A percentile compares a stretch with the other conserved stretches of the same genome.
phyloP scores from a whole-genome alignment of 1,140 invertebrate species.

The Prorops nasuta region DNA sequence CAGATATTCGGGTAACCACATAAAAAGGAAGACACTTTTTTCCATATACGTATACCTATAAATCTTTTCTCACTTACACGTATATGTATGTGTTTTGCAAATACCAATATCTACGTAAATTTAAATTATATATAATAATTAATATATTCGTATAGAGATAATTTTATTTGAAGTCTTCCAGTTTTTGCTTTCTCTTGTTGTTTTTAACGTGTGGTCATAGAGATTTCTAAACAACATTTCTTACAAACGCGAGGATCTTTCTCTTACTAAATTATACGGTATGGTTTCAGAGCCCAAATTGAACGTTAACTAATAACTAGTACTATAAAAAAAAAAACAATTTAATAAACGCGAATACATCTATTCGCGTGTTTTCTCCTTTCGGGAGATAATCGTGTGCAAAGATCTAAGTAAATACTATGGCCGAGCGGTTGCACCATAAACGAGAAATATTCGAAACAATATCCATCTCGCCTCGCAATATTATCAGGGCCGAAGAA shows the following conservation, averaged over 20 bases:
- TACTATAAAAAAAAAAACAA: not conserved
- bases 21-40: not conserved
- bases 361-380: no score
- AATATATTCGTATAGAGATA: not conserved
- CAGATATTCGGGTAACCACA: no score
- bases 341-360: no score
- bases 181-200: no score
- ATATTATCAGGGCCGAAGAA: no score
- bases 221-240: no score
- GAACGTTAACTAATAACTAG: not conserved
- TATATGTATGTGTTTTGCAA: not conserved
- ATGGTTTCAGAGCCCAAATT: slow-evolving; percentile 19
- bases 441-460: no score
- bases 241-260: slow-evolving; percentile 20
- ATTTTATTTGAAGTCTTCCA: slow-evolving; percentile 6
- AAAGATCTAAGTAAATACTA: no score
- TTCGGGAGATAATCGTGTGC: no score
- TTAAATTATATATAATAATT: not conserved
- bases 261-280: slow-evolving; percentile 3
- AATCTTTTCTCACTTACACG: not conserved
- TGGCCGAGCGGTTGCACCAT: no score
- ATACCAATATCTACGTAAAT: not conserved
- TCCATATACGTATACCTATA: not conserved
- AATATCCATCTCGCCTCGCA: no score
- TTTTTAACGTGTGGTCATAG: no score